Percentiles rank a stretch among this genome's conserved stretches.
phyloP scores from a whole-genome alignment of 2,797 vertebrate genomes.

The Podargus strigoides region DNA sequence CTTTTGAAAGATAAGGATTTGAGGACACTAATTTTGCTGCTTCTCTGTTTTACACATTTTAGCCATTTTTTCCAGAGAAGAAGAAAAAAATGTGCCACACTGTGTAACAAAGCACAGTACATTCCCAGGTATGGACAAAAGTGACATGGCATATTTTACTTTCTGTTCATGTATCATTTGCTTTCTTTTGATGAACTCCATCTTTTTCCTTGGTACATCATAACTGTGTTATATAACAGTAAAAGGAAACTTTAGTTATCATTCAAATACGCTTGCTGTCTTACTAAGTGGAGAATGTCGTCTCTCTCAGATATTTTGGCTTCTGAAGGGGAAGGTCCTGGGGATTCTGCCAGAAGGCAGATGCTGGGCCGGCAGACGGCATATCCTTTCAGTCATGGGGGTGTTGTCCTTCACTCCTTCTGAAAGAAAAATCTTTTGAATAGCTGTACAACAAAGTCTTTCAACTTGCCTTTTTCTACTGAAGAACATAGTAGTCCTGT shows the following conservation, averaged over 20 bases:
- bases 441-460: neutral
- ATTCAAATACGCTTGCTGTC: neutral
- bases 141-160: neutral
- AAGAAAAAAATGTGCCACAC: neutral
- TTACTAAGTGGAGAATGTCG: neutral
- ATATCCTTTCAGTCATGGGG: neutral
- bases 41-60: neutral
- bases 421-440: neutral
- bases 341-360: conserved; percentile 46
- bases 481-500: neutral
- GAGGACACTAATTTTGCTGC: neutral
- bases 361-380: neutral
- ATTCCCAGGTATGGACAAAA: neutral
- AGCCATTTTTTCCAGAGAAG: neutral
- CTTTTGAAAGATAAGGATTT: neutral
- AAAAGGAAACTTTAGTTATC: neutral
- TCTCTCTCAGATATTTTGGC: neutral
- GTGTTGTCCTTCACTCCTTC: neutral
- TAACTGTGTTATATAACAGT: neutral
- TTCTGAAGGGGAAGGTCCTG: conserved; percentile 17
- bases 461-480: neutral
- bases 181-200: neutral
- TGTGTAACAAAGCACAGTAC: neutral
- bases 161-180: neutral
- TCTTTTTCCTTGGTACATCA: neutral